Evolutionary conservation across 2,888 invertebrate genomes (phyloP).

Genomic region (Watsonalla binaria): DNA sequence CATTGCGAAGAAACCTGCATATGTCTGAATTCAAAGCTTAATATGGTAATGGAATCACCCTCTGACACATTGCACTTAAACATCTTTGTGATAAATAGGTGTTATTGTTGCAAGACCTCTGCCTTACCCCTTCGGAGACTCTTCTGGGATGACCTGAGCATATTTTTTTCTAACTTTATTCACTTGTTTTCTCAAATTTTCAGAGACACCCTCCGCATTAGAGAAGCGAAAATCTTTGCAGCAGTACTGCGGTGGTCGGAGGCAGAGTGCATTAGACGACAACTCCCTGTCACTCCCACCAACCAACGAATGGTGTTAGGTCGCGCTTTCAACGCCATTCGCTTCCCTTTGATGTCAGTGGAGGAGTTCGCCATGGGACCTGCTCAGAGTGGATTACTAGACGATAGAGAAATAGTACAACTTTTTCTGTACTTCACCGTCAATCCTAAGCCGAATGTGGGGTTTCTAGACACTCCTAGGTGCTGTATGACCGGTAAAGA

Average conservation of each 20-base stretch:
- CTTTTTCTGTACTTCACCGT: slow-evolving; percentile 84
- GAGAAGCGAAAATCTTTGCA: slow-evolving; percentile 88
- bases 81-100: no score
- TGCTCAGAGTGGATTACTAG: slow-evolving; percentile 85
- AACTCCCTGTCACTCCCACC: slow-evolving; percentile 81
- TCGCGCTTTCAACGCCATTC: slow-evolving; percentile 83
- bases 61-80: no score
- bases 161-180: no score
- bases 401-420: slow-evolving; percentile 87
- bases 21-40: no score
- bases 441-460: slow-evolving; percentile 86
- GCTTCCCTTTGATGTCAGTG: slow-evolving; percentile 91
- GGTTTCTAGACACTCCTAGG: slow-evolving; percentile 84
- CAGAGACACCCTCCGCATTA: slow-evolving; percentile 87
- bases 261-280: slow-evolving; percentile 84
- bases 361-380: slow-evolving; percentile 90
- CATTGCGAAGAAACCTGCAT: no score
- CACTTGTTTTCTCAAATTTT: slow-evolving; percentile 3
- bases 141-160: no score
- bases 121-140: no score
- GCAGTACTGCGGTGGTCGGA: slow-evolving; percentile 86
- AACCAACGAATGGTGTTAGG: slow-evolving; percentile 85
- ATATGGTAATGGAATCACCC: no score
- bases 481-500: slow-evolving; percentile 90
- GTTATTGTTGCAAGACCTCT: no score